Base-by-base conservation (phyloP, 2,113 vertebrate genomes). In the Strigops habroptila region DNA sequence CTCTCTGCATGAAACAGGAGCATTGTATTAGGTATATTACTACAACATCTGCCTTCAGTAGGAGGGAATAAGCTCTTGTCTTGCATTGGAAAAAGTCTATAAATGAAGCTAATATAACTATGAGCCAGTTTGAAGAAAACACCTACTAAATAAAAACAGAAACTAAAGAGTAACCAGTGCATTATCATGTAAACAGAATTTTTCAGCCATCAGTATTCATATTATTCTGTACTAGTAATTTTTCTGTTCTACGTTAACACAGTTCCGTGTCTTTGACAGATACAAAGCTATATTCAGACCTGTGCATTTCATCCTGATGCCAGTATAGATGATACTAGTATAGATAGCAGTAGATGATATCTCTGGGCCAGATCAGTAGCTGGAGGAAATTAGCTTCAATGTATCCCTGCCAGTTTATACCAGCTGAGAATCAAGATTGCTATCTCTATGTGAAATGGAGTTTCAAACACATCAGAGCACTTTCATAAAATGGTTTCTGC, bases 361-460 rank as follows among this genome's bases (percentile, higher is more conserved):
- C 86, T 87, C 48, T 30, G 33, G 77, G 46, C 41, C 70, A 70
- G 67, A 92, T 85, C 87, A 89, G 78, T 87, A 93, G 64, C 51
- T 81, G 55, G 44, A 90, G 64, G 48, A 96, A 96, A 97, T 94
- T 93, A 82, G 18, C 53, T 96, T 96, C 88, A 37, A 28, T 64
- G 23, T 37, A 55, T 57, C 60, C 41, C 76, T 90, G 88, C 85
- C 79, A 86, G 85, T 90, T 96, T 93, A 91, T 70, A 90, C 75
- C 91, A 91, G 82, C 94, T 90, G 93, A 90, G 93, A 92, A 89
- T 74, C 68, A 83, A 90, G 93, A 93, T 94, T 96, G 46, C 64
- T 90, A 53, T 95, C 62, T 77, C 59, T 55, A 46, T 78, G 46
- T 71, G 80, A 96, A 94, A 93, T 78, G 51, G 51, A 88, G 68